A percentile compares a stretch with the other conserved stretches of the same genome.
These are phyloP conservation scores for Drosophila cardini DNA, from an alignment of 1,140 invertebrate species.

Conservation along the genomic window DNA sequence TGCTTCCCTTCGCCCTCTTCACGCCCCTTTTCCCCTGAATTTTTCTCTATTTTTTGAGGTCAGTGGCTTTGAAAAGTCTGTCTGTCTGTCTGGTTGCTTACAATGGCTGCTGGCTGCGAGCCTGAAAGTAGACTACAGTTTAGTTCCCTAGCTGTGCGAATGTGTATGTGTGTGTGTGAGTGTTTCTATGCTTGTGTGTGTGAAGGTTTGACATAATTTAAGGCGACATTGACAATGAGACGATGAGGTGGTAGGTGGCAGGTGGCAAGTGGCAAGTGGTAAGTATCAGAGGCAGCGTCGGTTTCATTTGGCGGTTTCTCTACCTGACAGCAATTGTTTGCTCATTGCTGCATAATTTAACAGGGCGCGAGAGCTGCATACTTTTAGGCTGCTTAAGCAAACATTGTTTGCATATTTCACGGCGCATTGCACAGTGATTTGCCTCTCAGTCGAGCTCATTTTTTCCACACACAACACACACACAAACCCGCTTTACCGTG, in stretches of 20 bases:
- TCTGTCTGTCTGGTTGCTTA: slow-evolving; percentile 51
- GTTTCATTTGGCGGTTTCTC: slow-evolving; percentile 24
- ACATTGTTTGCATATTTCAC: slow-evolving; percentile 82
- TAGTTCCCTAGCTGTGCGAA: slow-evolving; percentile 14
- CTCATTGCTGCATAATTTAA: slow-evolving; percentile 79
- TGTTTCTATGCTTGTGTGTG: background rate
- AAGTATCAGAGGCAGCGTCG: slow-evolving; percentile 3
- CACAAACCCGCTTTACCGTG: slow-evolving; percentile 10
- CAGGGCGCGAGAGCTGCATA: slow-evolving; percentile 52
- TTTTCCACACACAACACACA: slow-evolving; percentile 8
- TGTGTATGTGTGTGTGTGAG: slow-evolving; percentile 24
- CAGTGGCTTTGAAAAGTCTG: slow-evolving; percentile 77
- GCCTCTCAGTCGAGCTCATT: slow-evolving; percentile 18
- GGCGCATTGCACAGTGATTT: slow-evolving; percentile 77
- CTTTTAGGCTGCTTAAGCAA: slow-evolving; percentile 65
- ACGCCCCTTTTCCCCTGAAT: background rate
- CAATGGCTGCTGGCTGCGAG: slow-evolving; percentile 60
- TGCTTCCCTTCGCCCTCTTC: background rate
- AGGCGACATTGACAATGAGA: slow-evolving; percentile 81
- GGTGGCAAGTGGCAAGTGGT: background rate
- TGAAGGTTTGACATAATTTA: slow-evolving; percentile 72
- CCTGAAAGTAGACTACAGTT: slow-evolving; percentile 68
- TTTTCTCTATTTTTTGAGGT: slow-evolving; percentile 61
- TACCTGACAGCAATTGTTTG: slow-evolving; percentile 78
- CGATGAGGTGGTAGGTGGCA: slow-evolving; percentile 2